phyloP scores from a whole-genome alignment of 2,797 vertebrate species.

The Sebastes cheni region DNA sequence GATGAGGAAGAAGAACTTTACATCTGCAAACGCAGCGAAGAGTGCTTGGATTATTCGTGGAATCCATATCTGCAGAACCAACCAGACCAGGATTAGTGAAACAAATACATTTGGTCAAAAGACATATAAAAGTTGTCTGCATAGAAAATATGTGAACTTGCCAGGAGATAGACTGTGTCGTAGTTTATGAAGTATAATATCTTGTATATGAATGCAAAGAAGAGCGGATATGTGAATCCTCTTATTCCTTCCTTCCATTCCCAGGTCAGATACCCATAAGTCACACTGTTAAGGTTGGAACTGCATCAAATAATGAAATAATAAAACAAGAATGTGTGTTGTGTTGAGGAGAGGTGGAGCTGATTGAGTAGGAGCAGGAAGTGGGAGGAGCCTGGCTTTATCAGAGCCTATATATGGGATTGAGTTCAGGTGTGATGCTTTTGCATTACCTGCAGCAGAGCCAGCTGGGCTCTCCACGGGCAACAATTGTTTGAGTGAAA shows the following conservation, averaged over 20 bases:
- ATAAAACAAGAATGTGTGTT: background rate
- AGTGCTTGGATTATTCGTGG: constrained; percentile 89
- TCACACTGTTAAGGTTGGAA: constrained; percentile 75
- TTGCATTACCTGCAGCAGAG: no score
- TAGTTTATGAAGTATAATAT: constrained; percentile 82
- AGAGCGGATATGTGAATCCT: constrained; percentile 90
- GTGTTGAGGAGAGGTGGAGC: background rate
- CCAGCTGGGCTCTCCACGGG: no score
- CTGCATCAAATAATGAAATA: background rate
- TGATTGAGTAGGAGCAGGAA: background rate
- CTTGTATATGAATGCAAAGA: constrained; percentile 92
- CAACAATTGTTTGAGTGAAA: no score
- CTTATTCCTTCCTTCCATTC: constrained; percentile 92
- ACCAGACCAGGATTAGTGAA: background rate
- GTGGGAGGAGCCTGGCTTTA: background rate
- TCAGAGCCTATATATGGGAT: background rate
- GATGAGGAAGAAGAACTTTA: constrained; percentile 87
- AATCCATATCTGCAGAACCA: constrained; percentile 87
- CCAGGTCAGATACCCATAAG: constrained; percentile 96
- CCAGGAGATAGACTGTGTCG: constrained; percentile 88
- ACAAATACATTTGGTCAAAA: background rate
- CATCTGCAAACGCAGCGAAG: constrained; percentile 89
- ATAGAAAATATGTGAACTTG: constrained; percentile 64
- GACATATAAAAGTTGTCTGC: background rate
- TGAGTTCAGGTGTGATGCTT: rapidly evolving